Percentiles rank a stretch among this genome's conserved stretches.
Evolutionary conservation across 2,888 invertebrate genomes (phyloP).

Genomic region (Ophioninae sp.): DNA sequence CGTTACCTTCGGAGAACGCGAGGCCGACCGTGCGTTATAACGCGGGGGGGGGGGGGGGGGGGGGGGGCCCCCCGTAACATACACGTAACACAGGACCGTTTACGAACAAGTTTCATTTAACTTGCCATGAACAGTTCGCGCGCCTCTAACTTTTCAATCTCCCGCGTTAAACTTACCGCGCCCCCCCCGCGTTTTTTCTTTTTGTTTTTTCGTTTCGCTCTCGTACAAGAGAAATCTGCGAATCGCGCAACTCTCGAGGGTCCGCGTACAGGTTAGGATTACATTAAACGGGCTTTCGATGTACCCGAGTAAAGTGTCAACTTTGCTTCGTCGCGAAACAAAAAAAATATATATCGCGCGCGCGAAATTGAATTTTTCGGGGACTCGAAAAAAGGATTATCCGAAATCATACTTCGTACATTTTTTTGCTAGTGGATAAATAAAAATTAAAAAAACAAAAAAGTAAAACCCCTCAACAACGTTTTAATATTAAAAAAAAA

Average conservation of each 20-base stretch:
- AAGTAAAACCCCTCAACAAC: too few species aligned
- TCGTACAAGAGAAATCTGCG: slow-evolving; percentile 21
- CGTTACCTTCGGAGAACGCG: not conserved
- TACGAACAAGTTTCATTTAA: slow-evolving; percentile 52
- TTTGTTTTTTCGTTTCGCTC: too few species aligned
- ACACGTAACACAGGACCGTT: slow-evolving; percentile 40
- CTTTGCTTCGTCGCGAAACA: not conserved
- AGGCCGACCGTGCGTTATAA: not conserved
- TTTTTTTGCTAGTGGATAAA: too few species aligned
- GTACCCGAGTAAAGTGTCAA: slow-evolving; percentile 1
- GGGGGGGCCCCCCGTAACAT: not conserved
- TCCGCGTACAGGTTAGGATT: slow-evolving; percentile 1
- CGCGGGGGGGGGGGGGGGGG: too few species aligned
- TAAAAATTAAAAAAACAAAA: too few species aligned
- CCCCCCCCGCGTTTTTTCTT: too few species aligned
- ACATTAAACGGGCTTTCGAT: not conserved
- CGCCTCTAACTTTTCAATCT: slow-evolving; percentile 73
- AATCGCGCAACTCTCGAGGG: not conserved
- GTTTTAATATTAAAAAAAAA: too few species aligned
- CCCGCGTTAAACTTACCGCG: slow-evolving; percentile 63
- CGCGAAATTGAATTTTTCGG: too few species aligned
- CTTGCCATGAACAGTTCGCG: slow-evolving; percentile 60
- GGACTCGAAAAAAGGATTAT: too few species aligned
- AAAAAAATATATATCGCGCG: too few species aligned
- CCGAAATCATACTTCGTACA: too few species aligned